phyloP scores from a whole-genome alignment of 2,888 invertebrate genomes.

The Morpho achilles region DNA sequence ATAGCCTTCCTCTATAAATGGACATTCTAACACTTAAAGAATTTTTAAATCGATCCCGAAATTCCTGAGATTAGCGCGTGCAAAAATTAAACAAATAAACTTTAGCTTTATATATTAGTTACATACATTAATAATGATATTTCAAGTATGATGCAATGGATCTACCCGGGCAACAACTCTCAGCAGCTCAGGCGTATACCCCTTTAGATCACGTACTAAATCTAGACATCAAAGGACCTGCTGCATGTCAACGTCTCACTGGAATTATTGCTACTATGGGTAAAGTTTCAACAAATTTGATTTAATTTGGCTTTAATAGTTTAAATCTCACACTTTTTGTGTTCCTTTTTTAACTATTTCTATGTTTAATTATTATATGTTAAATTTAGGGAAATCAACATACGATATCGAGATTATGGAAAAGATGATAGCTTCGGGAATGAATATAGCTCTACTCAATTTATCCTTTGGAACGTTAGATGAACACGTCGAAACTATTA shows the following conservation, averaged over 20 bases:
- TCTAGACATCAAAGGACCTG: slow-evolving; percentile 62
- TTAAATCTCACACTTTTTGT: no score
- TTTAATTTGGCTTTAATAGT: not conserved
- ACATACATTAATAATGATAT: not conserved
- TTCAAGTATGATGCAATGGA: slow-evolving; percentile 62
- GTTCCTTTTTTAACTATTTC: no score
- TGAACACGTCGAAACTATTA: slow-evolving; percentile 62
- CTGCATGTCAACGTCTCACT: slow-evolving; percentile 71
- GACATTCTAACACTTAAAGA: no score
- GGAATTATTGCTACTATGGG: slow-evolving; percentile 78
- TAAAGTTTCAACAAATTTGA: slow-evolving; percentile 31
- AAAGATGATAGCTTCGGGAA: slow-evolving; percentile 72
- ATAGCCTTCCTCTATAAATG: no score
- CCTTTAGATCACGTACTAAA: slow-evolving; percentile 71
- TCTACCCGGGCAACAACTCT: slow-evolving; percentile 69
- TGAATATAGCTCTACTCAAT: slow-evolving; percentile 73
- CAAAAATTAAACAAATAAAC: no score
- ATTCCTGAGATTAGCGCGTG: no score
- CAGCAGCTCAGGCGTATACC: slow-evolving; percentile 65
- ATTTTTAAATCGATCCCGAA: no score
- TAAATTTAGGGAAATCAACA: slow-evolving; percentile 49
- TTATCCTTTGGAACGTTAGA: slow-evolving; percentile 56
- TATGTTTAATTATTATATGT: no score
- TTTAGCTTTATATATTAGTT: no score
- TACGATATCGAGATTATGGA: slow-evolving; percentile 55